phyloP scores from a whole-genome alignment of 1,140 invertebrate species.

The Hylaeus volcanicus region DNA sequence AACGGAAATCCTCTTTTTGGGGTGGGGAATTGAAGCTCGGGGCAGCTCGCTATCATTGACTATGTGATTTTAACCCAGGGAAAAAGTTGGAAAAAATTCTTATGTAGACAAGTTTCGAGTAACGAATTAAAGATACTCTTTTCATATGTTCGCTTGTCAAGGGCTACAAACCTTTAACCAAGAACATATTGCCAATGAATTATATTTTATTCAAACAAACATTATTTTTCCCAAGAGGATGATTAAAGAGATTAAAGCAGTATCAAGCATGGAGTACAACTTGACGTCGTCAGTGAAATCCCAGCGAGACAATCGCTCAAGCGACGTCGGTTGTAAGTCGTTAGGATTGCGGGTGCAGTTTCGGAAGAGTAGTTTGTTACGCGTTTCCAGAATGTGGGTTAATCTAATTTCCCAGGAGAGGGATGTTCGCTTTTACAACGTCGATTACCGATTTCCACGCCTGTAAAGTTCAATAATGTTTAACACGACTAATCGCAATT shows the following conservation, averaged over 20 bases:
- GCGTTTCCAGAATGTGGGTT: conserved; percentile 3
- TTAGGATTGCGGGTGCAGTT: conserved; percentile 22
- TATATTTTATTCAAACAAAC: too few relatives aligned
- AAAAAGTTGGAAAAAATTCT: too few relatives aligned
- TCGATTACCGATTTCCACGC: conserved; percentile 1
- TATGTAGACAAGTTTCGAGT: too few relatives aligned
- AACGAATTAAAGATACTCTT: too few relatives aligned
- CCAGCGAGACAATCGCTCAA: conserved; percentile 22
- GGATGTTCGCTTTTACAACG: background rate
- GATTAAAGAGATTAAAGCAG: background rate
- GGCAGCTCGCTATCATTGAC: too few relatives aligned
- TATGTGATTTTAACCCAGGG: too few relatives aligned
- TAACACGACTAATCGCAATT: background rate
- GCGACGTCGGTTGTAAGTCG: conserved; percentile 7
- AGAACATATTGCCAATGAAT: too few relatives aligned
- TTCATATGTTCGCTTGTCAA: too few relatives aligned
- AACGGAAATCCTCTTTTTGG: too few relatives aligned
- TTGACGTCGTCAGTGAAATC: background rate
- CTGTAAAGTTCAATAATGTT: background rate
- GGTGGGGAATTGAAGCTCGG: too few relatives aligned
- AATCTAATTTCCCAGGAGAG: conserved; percentile 12
- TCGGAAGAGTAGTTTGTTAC: conserved; percentile 21
- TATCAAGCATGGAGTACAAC: background rate
- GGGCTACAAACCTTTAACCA: too few relatives aligned
- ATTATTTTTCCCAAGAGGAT: too few relatives aligned